Percentiles rank a stretch among this genome's conserved stretches.
These are phyloP conservation scores for Arrhamphus sclerolepis DNA, from an alignment of 2,797 vertebrate species.

Conservation along the genomic window DNA sequence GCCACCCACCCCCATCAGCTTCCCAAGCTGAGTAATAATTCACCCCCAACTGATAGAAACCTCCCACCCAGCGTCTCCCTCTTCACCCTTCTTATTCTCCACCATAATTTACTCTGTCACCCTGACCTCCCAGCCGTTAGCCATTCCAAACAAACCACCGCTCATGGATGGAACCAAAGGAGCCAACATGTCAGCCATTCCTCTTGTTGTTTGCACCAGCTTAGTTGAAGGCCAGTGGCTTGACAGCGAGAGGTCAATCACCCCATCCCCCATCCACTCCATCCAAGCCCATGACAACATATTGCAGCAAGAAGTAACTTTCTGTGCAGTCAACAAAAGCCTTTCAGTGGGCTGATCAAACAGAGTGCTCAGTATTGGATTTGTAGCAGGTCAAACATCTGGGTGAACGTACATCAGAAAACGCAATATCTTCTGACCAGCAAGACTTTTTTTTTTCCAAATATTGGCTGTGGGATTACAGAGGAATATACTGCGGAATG, in stretches of 20 bases:
- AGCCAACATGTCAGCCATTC: constrained; percentile 62
- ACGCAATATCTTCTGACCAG: constrained; percentile 3
- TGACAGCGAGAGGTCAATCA: constrained; percentile 59
- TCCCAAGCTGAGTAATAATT: constrained; percentile 62
- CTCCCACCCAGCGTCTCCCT: constrained; percentile 59
- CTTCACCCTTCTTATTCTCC: constrained; percentile 57
- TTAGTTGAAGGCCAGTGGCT: constrained; percentile 65
- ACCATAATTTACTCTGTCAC: constrained; percentile 68
- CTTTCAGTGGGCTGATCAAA: constrained; percentile 61
- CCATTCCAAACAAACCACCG: constrained; percentile 71
- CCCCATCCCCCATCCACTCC: constrained; percentile 23
- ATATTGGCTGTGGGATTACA: constrained; percentile 5
- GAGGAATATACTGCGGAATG: background rate
- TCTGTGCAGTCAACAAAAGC: constrained; percentile 70
- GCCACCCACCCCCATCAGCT: constrained; percentile 39
- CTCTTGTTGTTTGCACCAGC: constrained; percentile 48
- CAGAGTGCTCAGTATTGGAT: constrained; percentile 48
- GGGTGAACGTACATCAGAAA: constrained; percentile 40
- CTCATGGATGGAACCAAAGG: constrained; percentile 57
- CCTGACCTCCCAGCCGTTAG: constrained; percentile 60
- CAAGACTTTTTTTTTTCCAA: background rate
- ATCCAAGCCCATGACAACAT: constrained; percentile 44
- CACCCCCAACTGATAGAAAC: constrained; percentile 66
- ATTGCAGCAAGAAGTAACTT: constrained; percentile 45
- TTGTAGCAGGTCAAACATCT: constrained; percentile 56